These are phyloP conservation scores for Rhynchotus rufescens DNA, from an alignment of 2,797 vertebrate species.

Conservation along the genomic window DNA sequence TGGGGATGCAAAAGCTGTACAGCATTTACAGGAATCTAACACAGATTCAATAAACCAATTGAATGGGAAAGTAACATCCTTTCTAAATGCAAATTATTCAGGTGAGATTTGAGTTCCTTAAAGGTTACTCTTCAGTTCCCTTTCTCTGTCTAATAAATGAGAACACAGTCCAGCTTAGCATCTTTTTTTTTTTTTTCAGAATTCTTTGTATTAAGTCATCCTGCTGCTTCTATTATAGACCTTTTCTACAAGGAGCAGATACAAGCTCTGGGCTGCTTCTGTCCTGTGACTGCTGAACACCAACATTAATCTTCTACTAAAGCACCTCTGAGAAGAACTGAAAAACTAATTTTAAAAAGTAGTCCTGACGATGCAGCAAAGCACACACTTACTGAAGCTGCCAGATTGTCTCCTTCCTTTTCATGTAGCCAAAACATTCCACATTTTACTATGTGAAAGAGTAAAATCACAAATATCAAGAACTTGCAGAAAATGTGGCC, in stretches of 20 bases:
- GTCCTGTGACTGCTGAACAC: constrained; percentile 35
- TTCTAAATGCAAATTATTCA: constrained; percentile 69
- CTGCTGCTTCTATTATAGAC: constrained; percentile 43
- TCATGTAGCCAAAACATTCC: neutral
- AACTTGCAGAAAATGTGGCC: neutral
- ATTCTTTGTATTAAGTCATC: constrained; percentile 49
- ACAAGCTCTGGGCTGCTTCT: constrained; percentile 40
- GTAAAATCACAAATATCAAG: neutral
- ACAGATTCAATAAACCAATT: constrained; percentile 51
- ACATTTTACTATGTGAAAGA: neutral
- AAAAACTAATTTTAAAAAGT: constrained; percentile 20
- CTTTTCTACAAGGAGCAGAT: constrained; percentile 46
- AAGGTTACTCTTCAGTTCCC: constrained; percentile 47
- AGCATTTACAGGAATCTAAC: constrained; percentile 62
- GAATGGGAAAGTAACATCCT: constrained; percentile 65
- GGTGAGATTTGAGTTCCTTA: constrained; percentile 60
- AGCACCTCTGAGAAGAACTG: constrained; percentile 5
- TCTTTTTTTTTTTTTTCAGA: constrained; percentile 3
- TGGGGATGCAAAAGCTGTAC: constrained; percentile 60
- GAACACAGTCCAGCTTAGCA: constrained; percentile 52
- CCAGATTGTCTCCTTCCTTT: neutral
- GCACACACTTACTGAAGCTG: neutral
- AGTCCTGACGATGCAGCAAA: neutral
- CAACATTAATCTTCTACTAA: constrained; percentile 40
- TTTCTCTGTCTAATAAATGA: constrained; percentile 49